Base-by-base conservation (phyloP, 2,888 invertebrate genomes). In the Agonopterix heracliana region DNA sequence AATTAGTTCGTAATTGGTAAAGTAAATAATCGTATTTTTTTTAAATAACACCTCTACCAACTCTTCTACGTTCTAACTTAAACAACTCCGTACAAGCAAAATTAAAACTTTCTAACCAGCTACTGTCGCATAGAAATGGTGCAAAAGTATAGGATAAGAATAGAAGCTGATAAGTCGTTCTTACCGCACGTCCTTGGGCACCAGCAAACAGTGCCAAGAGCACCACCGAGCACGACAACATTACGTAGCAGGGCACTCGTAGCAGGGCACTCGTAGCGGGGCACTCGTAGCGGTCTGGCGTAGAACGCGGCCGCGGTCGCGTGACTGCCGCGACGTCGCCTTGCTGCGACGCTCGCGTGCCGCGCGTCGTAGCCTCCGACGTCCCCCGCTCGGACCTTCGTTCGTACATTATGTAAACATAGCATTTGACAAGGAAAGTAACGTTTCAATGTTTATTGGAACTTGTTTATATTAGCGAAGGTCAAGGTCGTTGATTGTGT, bases 151-250 rank as follows among this genome's bases (percentile, higher is more conserved):
- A 14, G 51, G 45, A 53, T 54, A 43, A 60, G 26, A 46, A n/a
- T 59, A 54, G 50, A 56, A 61, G 55, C 51, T 58, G 53, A 59
- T 63, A 71, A 68, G 60, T 70, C 55, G 64, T 68, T 64, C 85
- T 83, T 79, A 88, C 87, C 81, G 87, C 87, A 63, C 87, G 85
- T 80, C 86, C 85, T 81, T 88, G 84, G 66, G 68, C 83, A 51
- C 82, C 70, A 55, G 84, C 83, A 65, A 81, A 69, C 61, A 86
- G 65, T 56, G 83, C 82, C 72, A 87, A 73, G 59, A 85, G 67
- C 69, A 64, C 73, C 60, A 85, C 61, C 59, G 78, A 71, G 61
- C 70, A 72, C 73, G 63, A 65, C 65, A 81, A 84, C 87, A 86
- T 85, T 72, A 70, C 80, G 81, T 74, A 66, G 73, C 63, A 53